Percentiles rank a stretch among this genome's conserved stretches.
These are phyloP conservation scores for Drosophila rubida DNA, from an alignment of 2,888 invertebrate species.

Conservation along the genomic window DNA sequence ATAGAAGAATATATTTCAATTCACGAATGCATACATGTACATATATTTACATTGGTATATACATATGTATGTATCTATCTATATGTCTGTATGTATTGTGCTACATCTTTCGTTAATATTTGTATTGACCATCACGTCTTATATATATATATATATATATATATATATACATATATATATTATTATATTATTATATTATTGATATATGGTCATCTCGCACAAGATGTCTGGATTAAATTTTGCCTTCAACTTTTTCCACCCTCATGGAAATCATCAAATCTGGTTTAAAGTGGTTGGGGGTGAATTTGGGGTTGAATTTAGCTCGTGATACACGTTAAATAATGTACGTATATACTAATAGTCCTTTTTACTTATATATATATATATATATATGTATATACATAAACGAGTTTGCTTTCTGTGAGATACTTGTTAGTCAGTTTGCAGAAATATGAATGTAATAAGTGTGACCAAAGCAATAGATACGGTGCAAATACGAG, in stretches of 20 bases:
- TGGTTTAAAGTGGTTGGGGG: conserved; percentile 39
- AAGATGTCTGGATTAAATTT: background rate
- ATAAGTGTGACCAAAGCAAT: too few relatives aligned
- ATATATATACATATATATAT: background rate
- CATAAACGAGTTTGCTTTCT: too few relatives aligned
- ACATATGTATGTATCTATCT: conserved; percentile 3
- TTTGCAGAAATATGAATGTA: too few relatives aligned
- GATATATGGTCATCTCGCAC: background rate
- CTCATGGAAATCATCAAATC: conserved; percentile 40
- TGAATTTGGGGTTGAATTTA: conserved; percentile 4
- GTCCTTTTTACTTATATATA: too few relatives aligned
- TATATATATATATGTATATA: too few relatives aligned
- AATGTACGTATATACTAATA: background rate
- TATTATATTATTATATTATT: background rate
- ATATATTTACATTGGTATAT: conserved; percentile 11
- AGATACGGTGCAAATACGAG: too few relatives aligned
- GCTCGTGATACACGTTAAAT: background rate
- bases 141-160: background rate
- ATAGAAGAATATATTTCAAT: background rate
- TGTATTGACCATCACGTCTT: too few relatives aligned
- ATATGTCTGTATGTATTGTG: background rate
- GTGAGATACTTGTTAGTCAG: too few relatives aligned
- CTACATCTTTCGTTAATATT: background rate
- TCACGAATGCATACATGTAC: background rate
- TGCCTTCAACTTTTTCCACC: conserved; percentile 37